A percentile compares a stretch with the other conserved stretches of the same genome.
Conservation (phyloP, 2,113 vertebrate genomes). For the Ramphastos sulfuratus region DNA sequence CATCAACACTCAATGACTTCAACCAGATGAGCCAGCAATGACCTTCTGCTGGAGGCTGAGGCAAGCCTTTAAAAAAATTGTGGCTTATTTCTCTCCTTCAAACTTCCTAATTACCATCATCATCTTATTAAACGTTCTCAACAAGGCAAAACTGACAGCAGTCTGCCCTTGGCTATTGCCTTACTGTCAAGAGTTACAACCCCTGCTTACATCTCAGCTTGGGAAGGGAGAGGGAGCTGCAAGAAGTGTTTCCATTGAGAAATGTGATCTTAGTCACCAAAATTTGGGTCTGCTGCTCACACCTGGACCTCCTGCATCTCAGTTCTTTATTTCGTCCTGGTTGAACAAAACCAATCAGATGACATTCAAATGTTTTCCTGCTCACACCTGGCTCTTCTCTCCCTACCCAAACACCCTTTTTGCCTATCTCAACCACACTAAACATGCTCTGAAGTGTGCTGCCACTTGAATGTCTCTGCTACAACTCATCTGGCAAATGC, state of each 20-base stretch:
- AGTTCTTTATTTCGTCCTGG: background rate
- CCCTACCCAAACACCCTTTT: background rate
- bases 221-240: background rate
- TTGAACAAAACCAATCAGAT: background rate
- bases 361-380: background rate
- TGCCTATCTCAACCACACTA: background rate
- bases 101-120: background rate
- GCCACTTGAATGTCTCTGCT: background rate
- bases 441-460: accelerated
- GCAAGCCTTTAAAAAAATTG: background rate
- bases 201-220: background rate
- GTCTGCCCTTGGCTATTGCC: background rate
- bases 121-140: background rate
- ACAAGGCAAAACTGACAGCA: background rate
- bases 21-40: accelerated
- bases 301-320: background rate
- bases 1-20: background rate
- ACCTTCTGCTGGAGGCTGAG: background rate
- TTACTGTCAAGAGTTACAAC: background rate
- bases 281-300: background rate
- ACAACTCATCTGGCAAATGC: constrained; percentile 28
- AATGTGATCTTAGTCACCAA: accelerated
- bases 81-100: background rate
- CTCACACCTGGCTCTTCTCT: background rate
- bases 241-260: background rate